phyloP scores from a whole-genome alignment of 1,140 invertebrate species.

The Lanistes nyassanus region DNA sequence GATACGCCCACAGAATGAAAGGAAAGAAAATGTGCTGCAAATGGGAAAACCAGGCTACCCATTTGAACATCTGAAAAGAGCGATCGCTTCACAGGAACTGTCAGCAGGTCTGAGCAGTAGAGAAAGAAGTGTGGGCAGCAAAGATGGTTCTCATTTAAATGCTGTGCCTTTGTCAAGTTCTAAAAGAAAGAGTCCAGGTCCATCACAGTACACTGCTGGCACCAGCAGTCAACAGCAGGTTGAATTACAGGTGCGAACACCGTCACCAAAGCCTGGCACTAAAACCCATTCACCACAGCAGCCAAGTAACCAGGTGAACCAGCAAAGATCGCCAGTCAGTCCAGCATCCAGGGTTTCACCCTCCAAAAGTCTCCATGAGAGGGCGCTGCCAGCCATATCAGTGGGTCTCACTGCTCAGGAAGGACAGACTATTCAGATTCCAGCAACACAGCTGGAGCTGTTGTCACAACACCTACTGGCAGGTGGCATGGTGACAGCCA shows the following conservation, averaged over 20 bases:
- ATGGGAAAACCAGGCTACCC: not conserved
- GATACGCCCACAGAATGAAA: not conserved
- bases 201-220: not conserved
- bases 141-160: not conserved
- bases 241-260: not conserved
- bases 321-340: conserved; percentile 13
- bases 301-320: not conserved
- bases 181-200: too few species aligned
- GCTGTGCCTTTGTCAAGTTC: not conserved
- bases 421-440: conserved; percentile 10
- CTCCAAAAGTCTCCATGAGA: not conserved
- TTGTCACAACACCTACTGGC: conserved; percentile 19
- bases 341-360: conserved; percentile 11
- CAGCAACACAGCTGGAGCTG: not conserved
- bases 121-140: not conserved
- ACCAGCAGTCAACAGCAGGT: not conserved
- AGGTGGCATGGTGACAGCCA: not conserved
- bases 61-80: conserved; percentile 15
- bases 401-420: not conserved
- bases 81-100: not conserved
- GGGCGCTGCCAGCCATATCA: not conserved
- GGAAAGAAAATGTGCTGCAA: not conserved
- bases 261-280: conserved; percentile 9
- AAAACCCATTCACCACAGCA: conserved; percentile 8
- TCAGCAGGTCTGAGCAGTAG: too few species aligned